Conservation (phyloP, 2,888 invertebrate genomes). For the Mesorhabditis sp. region DNA sequence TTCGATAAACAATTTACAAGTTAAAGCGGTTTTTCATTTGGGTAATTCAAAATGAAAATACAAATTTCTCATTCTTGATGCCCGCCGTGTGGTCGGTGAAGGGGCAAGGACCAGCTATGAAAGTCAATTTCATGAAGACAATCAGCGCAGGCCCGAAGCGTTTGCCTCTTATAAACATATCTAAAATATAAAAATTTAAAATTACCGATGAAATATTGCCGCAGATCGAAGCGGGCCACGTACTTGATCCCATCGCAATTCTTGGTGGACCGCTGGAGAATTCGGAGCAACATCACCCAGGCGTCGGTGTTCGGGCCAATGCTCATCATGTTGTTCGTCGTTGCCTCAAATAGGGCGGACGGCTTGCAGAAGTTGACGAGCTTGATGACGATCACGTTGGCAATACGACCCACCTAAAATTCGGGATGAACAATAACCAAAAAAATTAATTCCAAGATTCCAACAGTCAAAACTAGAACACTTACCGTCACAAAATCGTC, state of each 20-base stretch:
- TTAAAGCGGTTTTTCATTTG: no score
- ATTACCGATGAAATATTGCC: neutral
- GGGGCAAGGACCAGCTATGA: no score
- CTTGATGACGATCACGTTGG: neutral
- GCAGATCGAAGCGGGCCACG: neutral
- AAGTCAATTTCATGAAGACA: no score
- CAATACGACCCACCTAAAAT: neutral
- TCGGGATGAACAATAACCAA: neutral
- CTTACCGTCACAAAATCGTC: neutral
- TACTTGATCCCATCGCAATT: neutral
- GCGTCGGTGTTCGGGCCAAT: neutral
- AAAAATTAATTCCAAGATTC: neutral
- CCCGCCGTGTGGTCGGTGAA: no score
- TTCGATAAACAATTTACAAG: no score
- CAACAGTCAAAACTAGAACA: neutral
- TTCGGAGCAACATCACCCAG: neutral
- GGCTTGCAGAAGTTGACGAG: neutral
- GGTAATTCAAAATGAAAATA: no score
- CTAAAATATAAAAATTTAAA: neutral
- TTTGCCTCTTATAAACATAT: no score
- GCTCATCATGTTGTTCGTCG: constrained; percentile 3
- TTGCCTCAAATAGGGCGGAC: neutral
- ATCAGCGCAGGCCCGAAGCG: no score
- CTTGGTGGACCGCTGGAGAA: neutral
- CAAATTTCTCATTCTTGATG: no score